These are phyloP conservation scores for Archocentrus centrarchus DNA, from an alignment of 2,113 vertebrate genomes.

Conservation along the genomic window DNA sequence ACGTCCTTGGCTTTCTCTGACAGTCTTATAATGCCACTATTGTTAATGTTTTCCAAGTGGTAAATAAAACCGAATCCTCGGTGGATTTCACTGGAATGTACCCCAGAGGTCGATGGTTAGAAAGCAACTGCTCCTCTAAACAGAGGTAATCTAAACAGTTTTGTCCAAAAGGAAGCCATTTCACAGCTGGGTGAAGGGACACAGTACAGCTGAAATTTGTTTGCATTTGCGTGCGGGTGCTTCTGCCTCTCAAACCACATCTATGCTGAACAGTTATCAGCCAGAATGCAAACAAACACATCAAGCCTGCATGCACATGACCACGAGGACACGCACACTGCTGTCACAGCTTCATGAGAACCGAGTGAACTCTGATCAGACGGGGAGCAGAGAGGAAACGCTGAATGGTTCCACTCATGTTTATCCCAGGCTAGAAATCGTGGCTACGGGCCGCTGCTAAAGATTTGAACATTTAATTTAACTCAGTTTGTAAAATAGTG, in stretches of 20 bases:
- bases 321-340: not conserved
- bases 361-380: conserved; percentile 46
- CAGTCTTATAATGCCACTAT: conserved; percentile 10
- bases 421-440: conserved; percentile 17
- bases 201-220: not conserved
- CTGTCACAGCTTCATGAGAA: conserved; percentile 50
- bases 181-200: conserved; percentile 37
- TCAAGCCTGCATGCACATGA: not conserved
- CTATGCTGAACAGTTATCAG: conserved; percentile 2
- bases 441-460: not conserved
- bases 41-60: conserved; percentile 12
- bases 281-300: conserved; percentile 45
- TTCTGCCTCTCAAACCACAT: not conserved
- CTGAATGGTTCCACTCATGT: not conserved
- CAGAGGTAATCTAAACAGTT: conserved; percentile 30
- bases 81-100: conserved; percentile 54
- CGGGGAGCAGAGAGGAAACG: not conserved
- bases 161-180: conserved; percentile 35
- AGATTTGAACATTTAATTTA: not conserved
- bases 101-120: conserved; percentile 17
- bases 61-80: conserved; percentile 23
- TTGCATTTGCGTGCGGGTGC: not conserved
- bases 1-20: conserved; percentile 7
- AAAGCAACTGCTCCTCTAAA: conserved; percentile 36
- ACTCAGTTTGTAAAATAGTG: conserved; percentile 18